phyloP scores from a whole-genome alignment of 2,113 vertebrate genomes.

The Pandion haliaetus region DNA sequence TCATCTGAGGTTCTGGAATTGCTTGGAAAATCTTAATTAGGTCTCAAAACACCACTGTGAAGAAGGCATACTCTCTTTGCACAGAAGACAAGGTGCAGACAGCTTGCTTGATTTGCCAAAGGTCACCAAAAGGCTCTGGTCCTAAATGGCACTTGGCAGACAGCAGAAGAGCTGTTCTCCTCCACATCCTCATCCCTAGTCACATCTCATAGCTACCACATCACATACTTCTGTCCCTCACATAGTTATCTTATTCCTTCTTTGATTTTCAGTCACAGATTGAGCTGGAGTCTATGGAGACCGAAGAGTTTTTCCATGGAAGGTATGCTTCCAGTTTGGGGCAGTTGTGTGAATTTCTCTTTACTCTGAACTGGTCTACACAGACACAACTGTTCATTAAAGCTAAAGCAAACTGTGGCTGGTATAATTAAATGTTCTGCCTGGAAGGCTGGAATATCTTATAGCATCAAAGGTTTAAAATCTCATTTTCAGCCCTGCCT shows the following conservation, averaged over 20 bases:
- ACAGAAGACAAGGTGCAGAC: neutral
- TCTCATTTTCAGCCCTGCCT: neutral
- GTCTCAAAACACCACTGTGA: conserved; percentile 17
- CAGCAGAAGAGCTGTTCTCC: neutral
- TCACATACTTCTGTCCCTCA: neutral
- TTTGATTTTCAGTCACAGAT: neutral
- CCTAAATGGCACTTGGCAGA: neutral
- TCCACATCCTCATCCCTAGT: neutral
- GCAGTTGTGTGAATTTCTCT: neutral
- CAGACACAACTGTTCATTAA: neutral
- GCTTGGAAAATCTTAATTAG: conserved; percentile 43
- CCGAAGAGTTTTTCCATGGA: neutral
- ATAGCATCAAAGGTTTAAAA: neutral
- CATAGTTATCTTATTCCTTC: neutral
- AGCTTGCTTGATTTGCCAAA: neutral
- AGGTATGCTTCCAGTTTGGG: neutral
- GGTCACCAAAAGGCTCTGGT: neutral
- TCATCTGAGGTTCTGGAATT: conserved; percentile 12
- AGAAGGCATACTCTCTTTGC: neutral
- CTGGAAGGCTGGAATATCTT: neutral
- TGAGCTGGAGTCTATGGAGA: neutral
- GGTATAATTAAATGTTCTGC: neutral
- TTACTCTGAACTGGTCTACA: neutral
- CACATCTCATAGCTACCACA: neutral
- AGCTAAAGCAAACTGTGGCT: neutral